These are phyloP conservation scores for Saturnia pavonia DNA, from an alignment of 2,888 invertebrate species.

Conservation along the genomic window DNA sequence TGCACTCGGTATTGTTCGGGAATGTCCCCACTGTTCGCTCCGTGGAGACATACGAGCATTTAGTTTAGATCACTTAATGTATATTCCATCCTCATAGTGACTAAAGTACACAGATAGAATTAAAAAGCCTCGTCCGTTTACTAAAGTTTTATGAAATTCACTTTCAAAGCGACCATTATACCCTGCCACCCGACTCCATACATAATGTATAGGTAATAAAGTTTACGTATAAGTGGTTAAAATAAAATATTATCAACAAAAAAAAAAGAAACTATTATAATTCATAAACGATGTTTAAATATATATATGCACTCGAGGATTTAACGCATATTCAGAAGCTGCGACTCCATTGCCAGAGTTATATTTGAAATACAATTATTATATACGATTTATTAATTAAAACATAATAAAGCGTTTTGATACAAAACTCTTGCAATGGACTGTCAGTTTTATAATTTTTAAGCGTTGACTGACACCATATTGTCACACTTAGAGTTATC, in stretches of 20 bases:
- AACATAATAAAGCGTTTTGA: not conserved
- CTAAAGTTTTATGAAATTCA: slow-evolving; percentile 69
- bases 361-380: not conserved
- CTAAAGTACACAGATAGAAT: slow-evolving; percentile 72
- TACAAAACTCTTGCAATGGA: slow-evolving; percentile 15
- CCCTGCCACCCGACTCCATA: slow-evolving; percentile 68
- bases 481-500: slow-evolving; percentile 56
- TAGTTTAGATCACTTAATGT: slow-evolving; percentile 76
- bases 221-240: slow-evolving; percentile 59
- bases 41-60: slow-evolving; percentile 44
- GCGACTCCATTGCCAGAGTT: slow-evolving; percentile 45
- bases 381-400: not conserved
- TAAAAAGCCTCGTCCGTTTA: slow-evolving; percentile 61
- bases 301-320: slow-evolving; percentile 61
- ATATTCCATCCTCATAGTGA: slow-evolving; percentile 80
- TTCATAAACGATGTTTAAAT: slow-evolving; percentile 56
- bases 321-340: slow-evolving; percentile 53
- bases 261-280: too few species aligned
- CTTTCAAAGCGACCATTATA: slow-evolving; percentile 59
- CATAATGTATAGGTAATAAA: slow-evolving; percentile 69
- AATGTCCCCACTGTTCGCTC: slow-evolving; percentile 56
- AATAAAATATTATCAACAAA: slow-evolving; percentile 42
- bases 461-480: slow-evolving; percentile 73
- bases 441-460: slow-evolving; percentile 36
- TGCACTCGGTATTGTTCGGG: slow-evolving; percentile 52